Conservation (phyloP, 2,797 vertebrate genomes). For the Rhabdophis nuchalis region DNA sequence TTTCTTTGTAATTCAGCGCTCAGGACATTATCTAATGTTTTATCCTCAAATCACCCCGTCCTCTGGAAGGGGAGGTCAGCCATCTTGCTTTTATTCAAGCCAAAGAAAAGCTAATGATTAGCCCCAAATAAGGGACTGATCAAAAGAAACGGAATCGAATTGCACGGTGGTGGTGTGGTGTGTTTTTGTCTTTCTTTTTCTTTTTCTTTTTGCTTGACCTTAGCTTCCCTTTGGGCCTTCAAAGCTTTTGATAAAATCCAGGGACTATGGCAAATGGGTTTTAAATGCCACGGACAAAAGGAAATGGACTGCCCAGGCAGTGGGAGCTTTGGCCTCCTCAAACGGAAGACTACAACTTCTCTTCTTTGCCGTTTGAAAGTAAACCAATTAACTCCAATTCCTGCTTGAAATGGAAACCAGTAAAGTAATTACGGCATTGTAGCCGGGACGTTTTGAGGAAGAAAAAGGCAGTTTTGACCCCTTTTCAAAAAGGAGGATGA, state of each 20-base stretch:
- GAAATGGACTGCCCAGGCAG: neutral
- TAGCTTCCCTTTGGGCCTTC: neutral
- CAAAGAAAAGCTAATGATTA: neutral
- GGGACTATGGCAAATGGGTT: neutral
- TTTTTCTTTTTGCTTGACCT: neutral
- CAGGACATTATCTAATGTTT: neutral
- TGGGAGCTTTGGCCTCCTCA: constrained; percentile 2
- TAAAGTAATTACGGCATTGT: neutral
- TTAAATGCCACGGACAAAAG: constrained; percentile 5
- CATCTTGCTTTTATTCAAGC: neutral
- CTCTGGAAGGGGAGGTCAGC: neutral
- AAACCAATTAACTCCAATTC: neutral
- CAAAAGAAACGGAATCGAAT: neutral
- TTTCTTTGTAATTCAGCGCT: neutral
- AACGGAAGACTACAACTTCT: neutral
- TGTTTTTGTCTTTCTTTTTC: too few species aligned
- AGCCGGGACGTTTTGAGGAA: neutral
- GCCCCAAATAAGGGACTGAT: neutral
- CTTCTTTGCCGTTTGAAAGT: neutral
- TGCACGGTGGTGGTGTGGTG: neutral
- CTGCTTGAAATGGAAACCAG: neutral
- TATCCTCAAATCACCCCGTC: neutral
- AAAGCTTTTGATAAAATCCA: neutral
- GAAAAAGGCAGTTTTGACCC: neutral
- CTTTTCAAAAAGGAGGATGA: neutral